Evolutionary conservation across 2,888 invertebrate genomes (phyloP).

Genomic region (Eupeodes luniger): DNA sequence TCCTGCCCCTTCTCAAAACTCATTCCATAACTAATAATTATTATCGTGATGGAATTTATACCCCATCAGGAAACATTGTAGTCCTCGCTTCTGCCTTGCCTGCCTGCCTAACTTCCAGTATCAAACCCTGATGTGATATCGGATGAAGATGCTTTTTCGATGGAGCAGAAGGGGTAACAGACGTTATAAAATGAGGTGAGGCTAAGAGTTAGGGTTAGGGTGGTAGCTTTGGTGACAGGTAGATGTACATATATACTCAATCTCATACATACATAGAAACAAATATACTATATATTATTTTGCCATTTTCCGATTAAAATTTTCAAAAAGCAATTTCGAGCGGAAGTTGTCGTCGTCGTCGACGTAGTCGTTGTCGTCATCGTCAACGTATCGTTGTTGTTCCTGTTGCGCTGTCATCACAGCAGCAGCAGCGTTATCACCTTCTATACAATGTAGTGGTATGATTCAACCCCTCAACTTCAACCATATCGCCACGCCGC

Average conservation of each 20-base stretch:
- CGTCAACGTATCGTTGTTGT: slow-evolving; percentile 35
- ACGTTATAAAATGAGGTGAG: background rate
- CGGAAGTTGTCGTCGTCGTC: slow-evolving; percentile 55
- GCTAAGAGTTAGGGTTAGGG: background rate
- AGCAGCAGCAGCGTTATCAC: background rate
- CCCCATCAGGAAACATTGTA: slow-evolving; percentile 32
- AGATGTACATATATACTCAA: background rate
- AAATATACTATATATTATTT: slow-evolving; percentile 20
- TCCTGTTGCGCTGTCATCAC: slow-evolving; percentile 50
- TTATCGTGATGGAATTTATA: slow-evolving; percentile 72
- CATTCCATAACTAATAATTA: slow-evolving; percentile 70
- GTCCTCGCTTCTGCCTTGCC: background rate
- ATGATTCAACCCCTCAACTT: background rate
- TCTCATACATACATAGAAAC: too few relatives aligned
- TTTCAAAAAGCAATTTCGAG: slow-evolving; percentile 73
- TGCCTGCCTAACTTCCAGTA: slow-evolving; percentile 5
- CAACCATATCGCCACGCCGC: background rate
- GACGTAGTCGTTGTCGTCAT: slow-evolving; percentile 6
- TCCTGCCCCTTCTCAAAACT: background rate
- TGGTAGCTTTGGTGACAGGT: slow-evolving; percentile 59
- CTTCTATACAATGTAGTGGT: background rate
- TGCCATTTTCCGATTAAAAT: slow-evolving; percentile 73
- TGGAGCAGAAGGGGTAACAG: background rate
- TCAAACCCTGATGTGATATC: background rate
- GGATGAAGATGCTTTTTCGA: background rate